Evolutionary conservation across 2,888 invertebrate species (phyloP).

Genomic region (Chrysolina haemoptera): DNA sequence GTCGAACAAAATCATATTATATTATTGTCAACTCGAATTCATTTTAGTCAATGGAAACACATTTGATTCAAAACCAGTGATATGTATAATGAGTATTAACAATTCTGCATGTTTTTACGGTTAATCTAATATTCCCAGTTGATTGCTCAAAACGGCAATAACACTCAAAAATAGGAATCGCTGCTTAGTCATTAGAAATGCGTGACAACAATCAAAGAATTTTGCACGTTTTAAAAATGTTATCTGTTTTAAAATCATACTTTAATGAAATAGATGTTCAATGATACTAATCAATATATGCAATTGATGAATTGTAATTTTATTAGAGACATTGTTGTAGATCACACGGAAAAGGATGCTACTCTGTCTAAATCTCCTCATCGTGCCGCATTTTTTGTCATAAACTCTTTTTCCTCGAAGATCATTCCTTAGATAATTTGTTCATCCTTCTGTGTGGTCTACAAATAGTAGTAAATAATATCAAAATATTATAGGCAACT

Average conservation of each 20-base stretch:
- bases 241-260: conserved; percentile 40
- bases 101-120: background rate
- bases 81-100: no score
- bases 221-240: conserved; percentile 50
- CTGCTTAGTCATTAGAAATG: conserved; percentile 48
- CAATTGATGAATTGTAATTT: conserved; percentile 47
- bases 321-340: conserved; percentile 1
- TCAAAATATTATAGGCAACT: background rate
- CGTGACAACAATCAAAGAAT: conserved; percentile 60
- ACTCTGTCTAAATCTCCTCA: background rate
- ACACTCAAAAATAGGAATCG: conserved; percentile 24
- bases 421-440: background rate
- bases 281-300: conserved; percentile 37
- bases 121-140: background rate
- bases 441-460: background rate
- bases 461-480: background rate
- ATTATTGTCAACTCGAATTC: no score
- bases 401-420: background rate
- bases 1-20: no score
- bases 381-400: no score
- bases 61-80: no score
- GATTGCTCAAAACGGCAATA: conserved; percentile 25
- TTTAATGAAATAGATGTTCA: conserved; percentile 33
- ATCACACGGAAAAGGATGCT: conserved; percentile 20
- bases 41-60: no score